Evolutionary conservation across 2,797 vertebrate genomes (phyloP).

Genomic region (Lepilemur ruficaudatus): DNA sequence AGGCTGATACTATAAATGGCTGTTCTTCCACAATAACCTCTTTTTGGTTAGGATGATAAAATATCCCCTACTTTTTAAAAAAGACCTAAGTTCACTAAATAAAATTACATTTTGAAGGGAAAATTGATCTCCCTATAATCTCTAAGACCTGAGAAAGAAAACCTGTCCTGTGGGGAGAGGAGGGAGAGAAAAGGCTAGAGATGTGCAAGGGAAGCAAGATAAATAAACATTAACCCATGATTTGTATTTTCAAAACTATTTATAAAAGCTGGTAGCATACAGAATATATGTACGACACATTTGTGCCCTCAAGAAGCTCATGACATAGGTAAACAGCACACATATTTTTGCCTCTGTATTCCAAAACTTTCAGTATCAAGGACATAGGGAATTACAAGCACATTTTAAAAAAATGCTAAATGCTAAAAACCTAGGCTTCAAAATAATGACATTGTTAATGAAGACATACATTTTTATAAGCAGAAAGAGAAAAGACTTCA

Average conservation of each 20-base stretch:
- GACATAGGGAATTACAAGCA: neutral
- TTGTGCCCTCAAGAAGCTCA: neutral
- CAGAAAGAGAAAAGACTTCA: slow-evolving; percentile 3
- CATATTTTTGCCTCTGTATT: slow-evolving; percentile 14
- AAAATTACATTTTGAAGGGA: neutral
- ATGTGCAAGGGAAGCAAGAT: neutral
- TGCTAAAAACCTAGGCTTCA: neutral
- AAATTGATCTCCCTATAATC: neutral
- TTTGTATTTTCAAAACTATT: neutral
- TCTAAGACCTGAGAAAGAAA: neutral
- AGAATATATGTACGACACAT: neutral
- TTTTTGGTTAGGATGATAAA: slow-evolving; percentile 17
- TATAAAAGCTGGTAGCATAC: neutral
- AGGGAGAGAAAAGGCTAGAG: neutral
- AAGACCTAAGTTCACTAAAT: neutral
- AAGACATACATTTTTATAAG: neutral
- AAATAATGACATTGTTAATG: slow-evolving; percentile 21
- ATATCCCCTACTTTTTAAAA: neutral
- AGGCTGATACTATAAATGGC: neutral
- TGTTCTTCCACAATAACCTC: slow-evolving; percentile 1
- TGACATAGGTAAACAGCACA: neutral
- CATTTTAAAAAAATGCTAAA: neutral
- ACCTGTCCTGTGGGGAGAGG: neutral
- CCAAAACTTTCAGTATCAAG: neutral
- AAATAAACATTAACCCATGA: neutral